Percentiles rank a stretch among this genome's conserved stretches.
Conservation (phyloP, 2,797 vertebrate species). For the Enteromius trimaculatus region DNA sequence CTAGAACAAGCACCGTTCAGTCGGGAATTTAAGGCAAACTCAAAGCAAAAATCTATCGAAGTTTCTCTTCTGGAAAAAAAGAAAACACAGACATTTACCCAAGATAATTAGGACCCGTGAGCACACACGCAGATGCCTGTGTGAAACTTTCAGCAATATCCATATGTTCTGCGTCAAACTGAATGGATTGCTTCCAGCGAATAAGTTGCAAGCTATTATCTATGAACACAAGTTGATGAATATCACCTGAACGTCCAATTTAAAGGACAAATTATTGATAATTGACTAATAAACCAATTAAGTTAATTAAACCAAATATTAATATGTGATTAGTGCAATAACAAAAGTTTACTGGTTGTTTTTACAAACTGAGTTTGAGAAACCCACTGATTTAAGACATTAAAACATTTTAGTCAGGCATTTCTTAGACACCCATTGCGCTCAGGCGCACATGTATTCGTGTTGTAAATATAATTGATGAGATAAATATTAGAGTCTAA, state of each 20-base stretch:
- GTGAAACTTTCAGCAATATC: background rate
- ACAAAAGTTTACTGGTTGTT: background rate
- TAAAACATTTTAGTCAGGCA: slow-evolving; percentile 8
- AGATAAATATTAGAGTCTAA: background rate
- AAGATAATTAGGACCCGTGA: slow-evolving; percentile 44
- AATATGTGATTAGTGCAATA: background rate
- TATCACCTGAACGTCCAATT: background rate
- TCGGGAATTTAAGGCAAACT: slow-evolving; percentile 1
- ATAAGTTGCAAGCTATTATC: background rate
- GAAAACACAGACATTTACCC: slow-evolving; percentile 49
- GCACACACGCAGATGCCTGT: slow-evolving; percentile 37
- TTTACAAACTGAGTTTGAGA: background rate
- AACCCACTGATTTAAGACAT: background rate
- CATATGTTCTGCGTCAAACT: background rate
- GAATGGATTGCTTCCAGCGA: background rate
- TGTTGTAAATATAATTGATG: background rate
- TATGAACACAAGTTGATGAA: background rate
- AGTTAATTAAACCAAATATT: background rate
- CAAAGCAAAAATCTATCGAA: slow-evolving; percentile 40
- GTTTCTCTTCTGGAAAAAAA: slow-evolving; percentile 60
- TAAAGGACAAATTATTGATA: background rate
- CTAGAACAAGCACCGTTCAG: background rate
- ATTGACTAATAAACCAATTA: background rate
- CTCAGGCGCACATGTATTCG: background rate
- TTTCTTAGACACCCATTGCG: background rate